These are phyloP conservation scores for Graptemys geographica DNA, from an alignment of 2,797 vertebrate species.

Conservation along the genomic window DNA sequence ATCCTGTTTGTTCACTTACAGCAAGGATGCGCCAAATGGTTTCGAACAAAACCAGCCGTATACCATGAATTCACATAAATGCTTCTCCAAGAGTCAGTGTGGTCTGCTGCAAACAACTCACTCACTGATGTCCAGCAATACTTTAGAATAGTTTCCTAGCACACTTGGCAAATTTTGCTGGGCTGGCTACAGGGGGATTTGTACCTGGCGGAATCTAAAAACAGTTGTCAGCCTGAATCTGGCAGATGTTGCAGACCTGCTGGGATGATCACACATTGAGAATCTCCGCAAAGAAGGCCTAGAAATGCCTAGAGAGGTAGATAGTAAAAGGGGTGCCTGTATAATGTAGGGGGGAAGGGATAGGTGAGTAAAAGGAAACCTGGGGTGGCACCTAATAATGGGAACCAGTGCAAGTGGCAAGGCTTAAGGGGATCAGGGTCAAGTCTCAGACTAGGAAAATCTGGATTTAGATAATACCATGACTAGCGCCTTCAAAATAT, in stretches of 20 bases:
- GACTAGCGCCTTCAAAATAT: background rate
- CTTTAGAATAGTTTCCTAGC: background rate
- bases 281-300: background rate
- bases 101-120: background rate
- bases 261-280: background rate
- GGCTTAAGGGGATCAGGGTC: background rate
- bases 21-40: background rate
- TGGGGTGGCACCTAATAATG: background rate
- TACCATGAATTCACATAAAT: accelerated
- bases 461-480: background rate
- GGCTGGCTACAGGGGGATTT: background rate
- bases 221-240: background rate
- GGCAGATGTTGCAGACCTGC: background rate
- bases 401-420: background rate
- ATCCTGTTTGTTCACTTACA: background rate
- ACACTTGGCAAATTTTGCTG: background rate
- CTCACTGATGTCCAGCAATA: background rate
- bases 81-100: background rate
- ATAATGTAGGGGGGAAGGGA: background rate
- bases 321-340: background rate
- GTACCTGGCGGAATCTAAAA: background rate
- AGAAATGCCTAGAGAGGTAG: background rate
- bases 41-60: background rate
- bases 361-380: background rate
- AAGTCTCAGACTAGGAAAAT: background rate